Evolutionary conservation across 1,140 invertebrate species (phyloP), one percentile per base, ranked within the genome.

Genomic region (Platyscapa corneri): DNA sequence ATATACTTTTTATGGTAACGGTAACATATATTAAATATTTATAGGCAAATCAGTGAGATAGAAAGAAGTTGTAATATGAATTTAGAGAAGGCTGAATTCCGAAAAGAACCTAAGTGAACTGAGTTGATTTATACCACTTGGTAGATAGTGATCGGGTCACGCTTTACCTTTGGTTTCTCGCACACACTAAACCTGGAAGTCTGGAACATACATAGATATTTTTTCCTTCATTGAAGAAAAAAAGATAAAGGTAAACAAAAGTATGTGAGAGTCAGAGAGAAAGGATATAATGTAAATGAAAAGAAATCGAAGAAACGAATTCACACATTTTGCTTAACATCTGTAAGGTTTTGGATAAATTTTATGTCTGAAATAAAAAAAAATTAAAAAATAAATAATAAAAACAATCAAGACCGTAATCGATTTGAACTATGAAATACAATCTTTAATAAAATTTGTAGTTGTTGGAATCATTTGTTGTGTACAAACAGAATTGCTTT

Each of bases 51-150:
- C n/a, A n/a, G n/a, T n/a, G n/a, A n/a, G 37, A 77, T 60, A 39
- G 46, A 67, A 37, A n/a, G 64, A 70, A 86, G 86, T 80, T 82
- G 85, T 84, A 79, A 89, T 88, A 87, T 88, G 88, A 86, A 89
- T 87, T 90, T 90, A 89, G 89, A 83, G 87, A 89, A 89, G 90
- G 88, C 87, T 86, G 89, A 88, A 83, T 86, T 87, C 88, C 88
- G 89, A 81, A 74, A 49, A 89, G 89, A 89, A 88, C 87, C 60
- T 64, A 70, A 82, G 88, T 90, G 90, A 89, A 91, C 89, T 89
- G 90, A 91, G 89, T 92, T 92, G 91, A 92, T 92, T 92, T 91
- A 92, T 91, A 89, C 90, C 89, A 92, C 90, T 91, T 92, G 89
- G 89, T 89, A 92, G 91, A 92, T 92, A 92, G 87, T 86, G 84